These are phyloP conservation scores for Nymphalis io DNA, from an alignment of 1,140 invertebrate species.

Conservation along the genomic window DNA sequence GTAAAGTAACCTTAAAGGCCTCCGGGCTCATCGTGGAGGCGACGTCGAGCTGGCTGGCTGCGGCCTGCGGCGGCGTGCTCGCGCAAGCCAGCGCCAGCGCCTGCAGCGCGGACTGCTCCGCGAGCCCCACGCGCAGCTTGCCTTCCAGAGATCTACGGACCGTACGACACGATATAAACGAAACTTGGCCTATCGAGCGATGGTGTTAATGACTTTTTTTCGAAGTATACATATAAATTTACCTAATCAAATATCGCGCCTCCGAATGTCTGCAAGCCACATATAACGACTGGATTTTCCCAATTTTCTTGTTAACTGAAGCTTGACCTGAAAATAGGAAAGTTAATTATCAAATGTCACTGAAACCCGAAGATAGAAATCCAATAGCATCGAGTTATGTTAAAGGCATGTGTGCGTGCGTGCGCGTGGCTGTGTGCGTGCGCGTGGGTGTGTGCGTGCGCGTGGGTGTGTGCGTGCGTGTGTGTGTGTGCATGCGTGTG, in stretches of 20 bases:
- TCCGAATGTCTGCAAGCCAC: conserved; percentile 95
- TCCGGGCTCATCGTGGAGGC: background rate
- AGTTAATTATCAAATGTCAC: background rate
- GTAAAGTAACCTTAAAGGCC: conserved; percentile 8
- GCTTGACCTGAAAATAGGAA: conserved; percentile 79
- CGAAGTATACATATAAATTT: conserved; percentile 16
- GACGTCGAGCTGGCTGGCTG: conserved; percentile 83
- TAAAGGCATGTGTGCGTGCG: too few species aligned
- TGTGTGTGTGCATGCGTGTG: too few species aligned
- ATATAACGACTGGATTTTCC: conserved; percentile 95
- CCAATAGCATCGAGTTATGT: too few species aligned
- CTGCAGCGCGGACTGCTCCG: conserved; percentile 97
- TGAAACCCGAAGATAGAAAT: too few species aligned
- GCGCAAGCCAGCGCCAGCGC: conserved; percentile 93
- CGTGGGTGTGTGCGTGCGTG: too few species aligned
- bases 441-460: too few species aligned
- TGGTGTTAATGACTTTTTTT: too few species aligned
- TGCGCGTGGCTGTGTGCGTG: too few species aligned
- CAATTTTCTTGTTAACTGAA: conserved; percentile 92
- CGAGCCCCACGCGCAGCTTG: conserved; percentile 97
- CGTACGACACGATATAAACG: background rate
- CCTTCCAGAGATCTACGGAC: conserved; percentile 88
- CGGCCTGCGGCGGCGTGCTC: conserved; percentile 90
- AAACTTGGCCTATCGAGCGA: too few species aligned
- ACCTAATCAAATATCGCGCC: conserved; percentile 94